Evolutionary conservation across 2,113 vertebrate species (phyloP), one percentile per base, ranked within the genome.

Genomic region (Gymnorhina tibicen): DNA sequence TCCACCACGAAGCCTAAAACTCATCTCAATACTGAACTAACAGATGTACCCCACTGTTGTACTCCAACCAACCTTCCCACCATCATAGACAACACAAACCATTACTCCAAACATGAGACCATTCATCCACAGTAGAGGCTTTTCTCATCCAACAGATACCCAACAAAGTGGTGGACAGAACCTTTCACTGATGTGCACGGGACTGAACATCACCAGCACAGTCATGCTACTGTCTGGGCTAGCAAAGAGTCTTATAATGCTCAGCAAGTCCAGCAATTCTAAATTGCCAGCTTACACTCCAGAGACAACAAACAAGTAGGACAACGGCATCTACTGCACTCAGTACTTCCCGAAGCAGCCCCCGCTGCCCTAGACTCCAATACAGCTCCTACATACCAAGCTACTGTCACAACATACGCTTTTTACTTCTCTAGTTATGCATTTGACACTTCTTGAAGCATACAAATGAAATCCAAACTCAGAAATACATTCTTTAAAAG

Each of bases 341-440:
- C 24, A 17, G 10, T 56, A 67, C 16, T 56, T 78, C 35, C 35
- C 15, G 15, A 56, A 44, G 74, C 19, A 85, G 56, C 24, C 41
- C 17, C 19, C 39, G 59, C 16, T 12, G 78, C 24, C 13, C 21
- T 21, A 27, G 32, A 85, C 8, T 81, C 27, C 37, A 88, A 16
- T 1, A 35, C 15, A 66, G 23, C 6, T 66, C 64, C n/a, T 70
- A 24, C 47, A 67, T 47, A 39, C 28, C 49, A 81, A 58, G 16
- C 32, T 60, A 49, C 41, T 70, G 32, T 28, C 3, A 6, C 26
- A 75, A 64, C 24, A 55, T 12, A n/a, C 0, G 0, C 5, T 78
- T 87, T 82, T 70, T 37, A 67, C 15, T 33, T 76, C 63, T 58
- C n/a, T 64, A 16, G 4, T 66, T 77, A 69, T 19, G 24, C 24